Evolutionary conservation across 2,797 vertebrate genomes (phyloP).

Genomic region (Macropus fuliginosus): DNA sequence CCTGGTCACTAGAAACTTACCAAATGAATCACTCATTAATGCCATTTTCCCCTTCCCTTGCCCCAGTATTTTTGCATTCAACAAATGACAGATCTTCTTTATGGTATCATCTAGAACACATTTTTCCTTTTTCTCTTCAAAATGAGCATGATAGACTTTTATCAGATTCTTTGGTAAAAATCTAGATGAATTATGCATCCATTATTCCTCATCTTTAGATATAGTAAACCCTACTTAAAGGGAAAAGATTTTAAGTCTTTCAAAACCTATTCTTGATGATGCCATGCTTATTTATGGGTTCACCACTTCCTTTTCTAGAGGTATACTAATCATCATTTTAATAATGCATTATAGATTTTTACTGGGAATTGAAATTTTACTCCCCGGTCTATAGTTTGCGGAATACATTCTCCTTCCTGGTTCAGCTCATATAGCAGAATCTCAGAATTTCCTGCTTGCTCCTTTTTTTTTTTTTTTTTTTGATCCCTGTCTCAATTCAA

Average conservation of each 20-base stretch:
- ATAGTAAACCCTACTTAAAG: background rate
- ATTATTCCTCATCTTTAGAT: background rate
- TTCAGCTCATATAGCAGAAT: background rate
- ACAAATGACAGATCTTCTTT: background rate
- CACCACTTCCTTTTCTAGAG: background rate
- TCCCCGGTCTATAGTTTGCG: background rate
- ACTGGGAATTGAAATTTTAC: background rate
- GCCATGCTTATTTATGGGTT: background rate
- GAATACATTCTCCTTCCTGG: background rate
- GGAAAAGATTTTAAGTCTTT: background rate
- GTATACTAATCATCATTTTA: background rate
- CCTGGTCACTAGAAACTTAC: background rate
- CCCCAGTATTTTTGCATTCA: background rate
- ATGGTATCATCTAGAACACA: background rate
- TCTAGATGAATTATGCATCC: background rate
- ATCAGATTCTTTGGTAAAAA: background rate
- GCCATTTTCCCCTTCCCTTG: rapidly evolving
- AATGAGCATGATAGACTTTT: background rate
- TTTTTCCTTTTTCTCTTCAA: background rate
- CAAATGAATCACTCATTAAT: background rate
- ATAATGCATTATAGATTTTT: background rate
- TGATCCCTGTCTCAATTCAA: background rate
- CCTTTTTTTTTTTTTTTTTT: background rate
- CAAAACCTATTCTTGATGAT: background rate
- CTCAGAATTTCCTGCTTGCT: background rate